Percentiles rank a stretch among this genome's conserved stretches.
phyloP scores from a whole-genome alignment of 1,140 invertebrate species.

The Bombus superbus region DNA sequence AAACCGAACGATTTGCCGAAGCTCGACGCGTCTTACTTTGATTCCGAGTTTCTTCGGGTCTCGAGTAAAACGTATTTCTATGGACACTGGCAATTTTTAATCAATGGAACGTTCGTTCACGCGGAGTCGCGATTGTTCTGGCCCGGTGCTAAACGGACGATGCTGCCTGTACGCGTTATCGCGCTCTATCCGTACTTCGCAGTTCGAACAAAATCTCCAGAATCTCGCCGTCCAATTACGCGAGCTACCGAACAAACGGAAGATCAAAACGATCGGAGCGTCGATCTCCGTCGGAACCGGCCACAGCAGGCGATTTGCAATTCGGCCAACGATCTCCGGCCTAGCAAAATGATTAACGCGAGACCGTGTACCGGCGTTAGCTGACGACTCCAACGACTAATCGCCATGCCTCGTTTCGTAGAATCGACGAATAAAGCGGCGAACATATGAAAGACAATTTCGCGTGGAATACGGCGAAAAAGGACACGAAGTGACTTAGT shows the following conservation, averaged over 20 bases:
- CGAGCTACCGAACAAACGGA: background rate
- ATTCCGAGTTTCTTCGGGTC: background rate
- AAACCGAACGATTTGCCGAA: background rate
- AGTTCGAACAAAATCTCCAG: background rate
- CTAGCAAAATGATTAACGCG: background rate
- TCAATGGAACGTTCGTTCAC: background rate
- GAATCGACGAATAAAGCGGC: too few relatives aligned
- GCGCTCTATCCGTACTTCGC: background rate
- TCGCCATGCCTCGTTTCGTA: too few relatives aligned
- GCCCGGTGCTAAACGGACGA: background rate
- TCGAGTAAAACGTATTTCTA: background rate
- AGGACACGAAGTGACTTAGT: too few relatives aligned
- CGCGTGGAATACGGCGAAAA: too few relatives aligned
- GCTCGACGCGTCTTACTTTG: background rate
- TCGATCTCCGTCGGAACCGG: background rate
- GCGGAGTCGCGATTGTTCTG: background rate
- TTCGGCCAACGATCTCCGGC: background rate
- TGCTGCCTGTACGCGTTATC: constrained; percentile 3
- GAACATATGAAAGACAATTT: too few relatives aligned
- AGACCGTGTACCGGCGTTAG: background rate
- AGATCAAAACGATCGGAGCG: constrained; percentile 19
- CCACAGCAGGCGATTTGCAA: background rate
- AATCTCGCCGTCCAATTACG: constrained; percentile 18
- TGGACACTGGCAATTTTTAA: background rate
- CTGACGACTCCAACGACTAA: background rate